These are phyloP conservation scores for Oceanodroma tethys DNA, from an alignment of 2,113 vertebrate genomes.

Conservation along the genomic window DNA sequence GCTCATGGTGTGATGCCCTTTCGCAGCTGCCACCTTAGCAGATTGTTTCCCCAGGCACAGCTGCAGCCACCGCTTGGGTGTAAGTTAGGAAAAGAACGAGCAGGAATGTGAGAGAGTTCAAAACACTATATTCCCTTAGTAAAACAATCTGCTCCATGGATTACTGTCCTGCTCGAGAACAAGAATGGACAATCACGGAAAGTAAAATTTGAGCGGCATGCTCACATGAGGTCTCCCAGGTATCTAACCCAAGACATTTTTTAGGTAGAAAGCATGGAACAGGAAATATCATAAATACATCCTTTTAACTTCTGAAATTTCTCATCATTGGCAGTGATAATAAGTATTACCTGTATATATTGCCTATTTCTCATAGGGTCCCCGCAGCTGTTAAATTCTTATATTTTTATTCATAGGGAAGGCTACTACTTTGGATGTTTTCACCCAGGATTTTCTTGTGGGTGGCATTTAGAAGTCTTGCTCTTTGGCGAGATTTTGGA, in stretches of 20 bases:
- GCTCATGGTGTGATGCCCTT: not conserved
- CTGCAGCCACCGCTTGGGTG: not conserved
- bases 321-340: not conserved
- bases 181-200: not conserved
- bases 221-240: not conserved
- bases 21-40: not conserved
- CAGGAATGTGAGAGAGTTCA: not conserved
- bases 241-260: not conserved
- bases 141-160: not conserved
- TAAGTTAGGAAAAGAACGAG: not conserved
- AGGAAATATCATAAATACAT: not conserved
- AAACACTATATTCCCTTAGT: not conserved
- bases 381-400: not conserved
- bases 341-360: not conserved
- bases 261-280: constrained; percentile 16
- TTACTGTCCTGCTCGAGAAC: not conserved
- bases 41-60: not conserved
- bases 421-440: constrained; percentile 21
- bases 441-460: not conserved
- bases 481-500: constrained; percentile 24
- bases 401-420: not conserved
- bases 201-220: not conserved
- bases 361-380: not conserved
- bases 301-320: not conserved
- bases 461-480: not conserved